A percentile compares a stretch with the other conserved stretches of the same genome.
Evolutionary conservation across 2,888 invertebrate genomes (phyloP).

Genomic region (Chrysotoxum bicinctum): DNA sequence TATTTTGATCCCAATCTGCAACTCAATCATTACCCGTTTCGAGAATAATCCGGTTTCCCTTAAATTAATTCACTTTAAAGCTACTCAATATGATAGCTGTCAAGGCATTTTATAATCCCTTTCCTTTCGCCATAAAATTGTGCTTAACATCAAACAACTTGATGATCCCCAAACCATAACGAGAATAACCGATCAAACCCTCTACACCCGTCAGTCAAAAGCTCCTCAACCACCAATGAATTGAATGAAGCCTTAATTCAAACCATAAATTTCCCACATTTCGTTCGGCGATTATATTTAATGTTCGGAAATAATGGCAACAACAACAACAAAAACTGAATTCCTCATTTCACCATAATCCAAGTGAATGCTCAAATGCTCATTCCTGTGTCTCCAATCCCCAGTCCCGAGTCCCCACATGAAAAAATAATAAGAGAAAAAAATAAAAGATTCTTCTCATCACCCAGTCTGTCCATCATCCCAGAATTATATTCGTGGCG

Average conservation of each 20-base stretch:
- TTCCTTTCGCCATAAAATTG: not conserved
- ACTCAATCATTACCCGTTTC: not conserved
- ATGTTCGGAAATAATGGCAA: conserved; percentile 20
- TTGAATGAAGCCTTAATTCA: conserved; percentile 36
- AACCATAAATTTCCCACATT: conserved; percentile 64
- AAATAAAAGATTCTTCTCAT: conserved; percentile 15
- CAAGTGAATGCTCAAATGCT: conserved; percentile 42
- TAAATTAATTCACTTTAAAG: conserved; percentile 4
- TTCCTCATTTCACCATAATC: conserved; percentile 45
- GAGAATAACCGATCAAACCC: conserved; percentile 5
- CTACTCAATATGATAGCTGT: conserved; percentile 5
- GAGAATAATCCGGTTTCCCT: not conserved
- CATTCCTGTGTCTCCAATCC: conserved; percentile 7
- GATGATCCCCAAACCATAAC: conserved; percentile 28
- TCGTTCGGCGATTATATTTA: conserved; percentile 56
- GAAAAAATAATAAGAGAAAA: conserved; percentile 8
- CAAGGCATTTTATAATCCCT: conserved; percentile 31
- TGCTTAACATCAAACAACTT: conserved; percentile 8
- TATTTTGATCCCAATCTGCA: not conserved
- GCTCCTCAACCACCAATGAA: conserved; percentile 9
- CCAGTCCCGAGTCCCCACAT: not conserved
- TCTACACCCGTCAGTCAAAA: not conserved
- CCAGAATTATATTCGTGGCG: conserved; percentile 35
- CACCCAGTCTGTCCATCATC: conserved; percentile 61
- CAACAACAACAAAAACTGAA: conserved; percentile 28